These are phyloP conservation scores for Nothura maculosa DNA, from an alignment of 2,797 vertebrate species.

Conservation along the genomic window DNA sequence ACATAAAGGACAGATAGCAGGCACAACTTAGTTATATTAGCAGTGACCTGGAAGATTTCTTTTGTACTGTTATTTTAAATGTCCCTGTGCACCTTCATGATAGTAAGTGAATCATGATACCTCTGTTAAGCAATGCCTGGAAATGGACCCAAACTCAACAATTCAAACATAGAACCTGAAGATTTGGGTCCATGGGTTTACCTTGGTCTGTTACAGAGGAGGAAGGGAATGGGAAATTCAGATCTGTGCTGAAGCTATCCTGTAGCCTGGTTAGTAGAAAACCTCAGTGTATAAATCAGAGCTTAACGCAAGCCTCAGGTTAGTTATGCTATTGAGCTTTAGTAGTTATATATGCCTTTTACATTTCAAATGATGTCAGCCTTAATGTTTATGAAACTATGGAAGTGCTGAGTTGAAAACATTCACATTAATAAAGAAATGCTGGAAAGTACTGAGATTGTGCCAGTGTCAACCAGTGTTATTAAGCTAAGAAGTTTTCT, in stretches of 20 bases:
- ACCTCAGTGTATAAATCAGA: slow-evolving; percentile 46
- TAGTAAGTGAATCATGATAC: neutral
- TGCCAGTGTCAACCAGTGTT: slow-evolving; percentile 62
- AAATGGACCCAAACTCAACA: neutral
- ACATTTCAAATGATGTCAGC: slow-evolving; percentile 76
- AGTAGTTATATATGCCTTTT: slow-evolving; percentile 64
- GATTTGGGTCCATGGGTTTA: neutral
- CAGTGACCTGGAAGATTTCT: neutral
- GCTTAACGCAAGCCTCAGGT: slow-evolving; percentile 22
- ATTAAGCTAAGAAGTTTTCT: slow-evolving; percentile 71
- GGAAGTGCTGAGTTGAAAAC: slow-evolving; percentile 77
- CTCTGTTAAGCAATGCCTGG: neutral
- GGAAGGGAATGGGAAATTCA: slow-evolving; percentile 20
- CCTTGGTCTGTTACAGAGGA: neutral
- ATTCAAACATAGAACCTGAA: neutral
- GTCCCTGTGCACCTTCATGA: neutral
- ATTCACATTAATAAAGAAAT: slow-evolving; percentile 72
- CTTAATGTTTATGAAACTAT: slow-evolving; percentile 52
- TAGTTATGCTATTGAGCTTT: slow-evolving; percentile 37
- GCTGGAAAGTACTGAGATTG: slow-evolving; percentile 63
- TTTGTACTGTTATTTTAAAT: neutral
- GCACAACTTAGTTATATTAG: neutral
- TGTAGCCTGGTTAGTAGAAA: neutral
- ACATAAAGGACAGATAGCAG: neutral
- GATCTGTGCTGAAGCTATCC: neutral